Evolutionary conservation across 2,888 invertebrate genomes (phyloP), one percentile per base, ranked within the genome.

Genomic region (Eueremaeus valkanovi): DNA sequence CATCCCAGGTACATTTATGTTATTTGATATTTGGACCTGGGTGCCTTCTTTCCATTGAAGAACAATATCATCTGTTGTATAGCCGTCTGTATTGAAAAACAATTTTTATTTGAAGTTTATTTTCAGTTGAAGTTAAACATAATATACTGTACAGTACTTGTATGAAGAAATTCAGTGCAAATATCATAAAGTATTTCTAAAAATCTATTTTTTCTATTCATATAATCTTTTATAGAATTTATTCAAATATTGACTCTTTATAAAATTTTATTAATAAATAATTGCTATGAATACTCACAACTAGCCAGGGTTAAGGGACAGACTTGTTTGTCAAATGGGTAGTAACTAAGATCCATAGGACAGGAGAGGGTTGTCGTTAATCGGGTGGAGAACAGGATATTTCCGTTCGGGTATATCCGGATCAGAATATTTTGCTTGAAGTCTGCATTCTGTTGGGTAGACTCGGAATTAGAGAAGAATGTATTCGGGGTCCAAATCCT

Each of bases 41-140:
- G 95, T 94, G 16, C 79, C 79, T 84, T 93, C 92, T 84, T 95
- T 95, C 96, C 96, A 97, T 81, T 93, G 87, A 86, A 96, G 97
- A 81, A 95, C 93, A 82, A 97, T 88, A 86, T 97, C 96, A 81
- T 92, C 92, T 72, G 95, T 96, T 72, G 97, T 97, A 92, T 96
- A 97, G 79, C 97, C 97, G 85, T 98, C 97, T 97, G 13, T 40
- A 27, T 40, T 74, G 9, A 49, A n/a, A 49, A 11, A 49, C 5
- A n/a, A n/a, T n/a, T n/a, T n/a, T n/a, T n/a, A n/a, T n/a, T n/a
- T n/a, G n/a, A n/a, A n/a, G n/a, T n/a, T n/a, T n/a, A n/a, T n/a
- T n/a, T n/a, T n/a, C n/a, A n/a, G n/a, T n/a, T n/a, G n/a, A n/a
- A n/a, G n/a, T n/a, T n/a, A n/a, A n/a, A n/a, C n/a, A n/a, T n/a